Evolutionary conservation across 1,140 invertebrate species (phyloP).

Genomic region (Galendromus occidentalis): DNA sequence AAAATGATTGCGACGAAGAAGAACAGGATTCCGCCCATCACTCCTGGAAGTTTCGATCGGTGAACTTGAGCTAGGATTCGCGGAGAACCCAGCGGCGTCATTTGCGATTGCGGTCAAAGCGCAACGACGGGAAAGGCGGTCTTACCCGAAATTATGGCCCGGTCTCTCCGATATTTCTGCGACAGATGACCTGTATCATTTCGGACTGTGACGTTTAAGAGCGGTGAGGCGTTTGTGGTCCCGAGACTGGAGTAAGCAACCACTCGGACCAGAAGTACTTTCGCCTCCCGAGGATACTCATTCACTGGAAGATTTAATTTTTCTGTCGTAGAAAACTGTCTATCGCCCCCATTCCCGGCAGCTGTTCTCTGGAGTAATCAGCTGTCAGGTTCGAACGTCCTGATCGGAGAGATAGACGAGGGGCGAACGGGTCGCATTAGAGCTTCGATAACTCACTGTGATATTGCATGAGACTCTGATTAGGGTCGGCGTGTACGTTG

Average conservation of each 20-base stretch:
- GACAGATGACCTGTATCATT: background rate
- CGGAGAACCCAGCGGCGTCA: background rate
- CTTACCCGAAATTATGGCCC: background rate
- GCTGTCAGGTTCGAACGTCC: too few species aligned
- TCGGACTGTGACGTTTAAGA: background rate
- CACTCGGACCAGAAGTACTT: background rate
- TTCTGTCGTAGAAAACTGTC: too few species aligned
- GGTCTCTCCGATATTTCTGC: background rate
- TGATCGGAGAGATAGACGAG: too few species aligned
- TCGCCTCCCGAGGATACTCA: slow-evolving; percentile 6
- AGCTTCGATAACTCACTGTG: background rate
- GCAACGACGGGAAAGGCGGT: background rate
- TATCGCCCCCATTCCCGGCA: too few species aligned
- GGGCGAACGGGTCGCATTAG: too few species aligned
- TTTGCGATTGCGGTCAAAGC: too few species aligned
- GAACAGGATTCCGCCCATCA: slow-evolving; percentile 78
- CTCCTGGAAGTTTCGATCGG: slow-evolving; percentile 38
- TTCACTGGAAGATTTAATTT: slow-evolving; percentile 8
- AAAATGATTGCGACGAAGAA: slow-evolving; percentile 88
- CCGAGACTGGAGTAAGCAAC: background rate
- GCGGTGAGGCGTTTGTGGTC: background rate
- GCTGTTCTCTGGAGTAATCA: too few species aligned
- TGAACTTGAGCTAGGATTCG: background rate
- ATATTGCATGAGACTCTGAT: background rate
- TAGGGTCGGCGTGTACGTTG: background rate